Evolutionary conservation across 2,888 invertebrate species (phyloP), one percentile per base, ranked within the genome.

Genomic region (Andrena fulva): DNA sequence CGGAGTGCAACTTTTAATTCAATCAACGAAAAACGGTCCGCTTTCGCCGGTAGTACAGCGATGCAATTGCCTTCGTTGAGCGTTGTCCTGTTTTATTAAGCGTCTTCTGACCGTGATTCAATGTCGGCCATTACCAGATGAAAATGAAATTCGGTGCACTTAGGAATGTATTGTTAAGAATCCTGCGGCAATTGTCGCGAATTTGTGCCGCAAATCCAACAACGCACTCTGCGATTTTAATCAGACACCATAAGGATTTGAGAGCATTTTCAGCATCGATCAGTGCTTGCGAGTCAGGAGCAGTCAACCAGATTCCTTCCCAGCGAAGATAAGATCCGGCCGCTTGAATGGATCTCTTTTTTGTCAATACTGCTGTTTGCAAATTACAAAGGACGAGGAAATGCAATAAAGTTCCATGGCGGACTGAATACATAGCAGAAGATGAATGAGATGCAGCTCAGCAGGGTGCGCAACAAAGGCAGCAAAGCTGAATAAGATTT

Each of bases 381-480:
- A 33, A 48, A 35, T 50, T 70, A 74, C 64, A 70, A 80, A 74
- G 70, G 69, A 27, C 42, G 60, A 35, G 42, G 35, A n/a, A 54
- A 74, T 48, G 80, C 81, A 81, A 81, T 80, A 81, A 80, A 81
- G 42, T 52, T 74, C n/a, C 16, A 35, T 64, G 24, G 16, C 52
- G 31, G 27, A 50, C 50, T 5, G 50, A 67, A 67, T 68, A 59
- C 48, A 35, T 31, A 6, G 42, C 48, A 33, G 59, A 64, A 35
- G 54, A 64, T 31, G 54, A 64, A 69, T 50, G 64, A 31, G 33
- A 73, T 12, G 12, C 48, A 73, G 59, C 50, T 63, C 20, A 6
- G 66, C 64, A 59, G 24, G 67, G 56, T 68, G 56, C 67, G 10
- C 67, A 54, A 62, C 79, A 71, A 72, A 72, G 79, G 33, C 29